These are phyloP conservation scores for Drosophila bipectinata DNA, from an alignment of 1,140 invertebrate genomes.

Conservation along the genomic window DNA sequence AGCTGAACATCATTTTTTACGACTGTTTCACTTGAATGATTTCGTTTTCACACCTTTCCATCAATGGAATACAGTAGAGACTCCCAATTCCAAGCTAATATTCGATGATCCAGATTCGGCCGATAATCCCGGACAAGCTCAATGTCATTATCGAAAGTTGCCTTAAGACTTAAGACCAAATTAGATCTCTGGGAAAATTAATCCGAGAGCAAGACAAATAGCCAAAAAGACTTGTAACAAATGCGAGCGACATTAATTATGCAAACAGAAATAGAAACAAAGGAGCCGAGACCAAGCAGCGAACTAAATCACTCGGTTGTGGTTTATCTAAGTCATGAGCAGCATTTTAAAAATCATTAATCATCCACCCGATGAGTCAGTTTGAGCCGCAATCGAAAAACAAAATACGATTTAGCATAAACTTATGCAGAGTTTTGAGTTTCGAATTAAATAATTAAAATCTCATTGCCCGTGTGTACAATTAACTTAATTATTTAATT, in stretches of 20 bases:
- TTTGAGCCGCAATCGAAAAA: background rate
- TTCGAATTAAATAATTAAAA: slow-evolving; percentile 77
- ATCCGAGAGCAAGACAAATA: slow-evolving; percentile 45
- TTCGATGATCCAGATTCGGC: background rate
- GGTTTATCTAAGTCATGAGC: slow-evolving; percentile 44
- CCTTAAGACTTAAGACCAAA: slow-evolving; percentile 2
- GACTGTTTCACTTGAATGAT: slow-evolving; percentile 38
- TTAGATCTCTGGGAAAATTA: slow-evolving; percentile 26
- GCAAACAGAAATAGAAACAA: slow-evolving; percentile 43
- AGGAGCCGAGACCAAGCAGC: slow-evolving; percentile 19
- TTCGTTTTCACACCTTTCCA: slow-evolving; percentile 48
- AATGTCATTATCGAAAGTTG: slow-evolving; percentile 21
- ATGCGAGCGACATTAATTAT: slow-evolving; percentile 73
- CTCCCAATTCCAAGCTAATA: background rate
- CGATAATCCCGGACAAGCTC: slow-evolving; percentile 24
- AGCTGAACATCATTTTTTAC: slow-evolving; percentile 31
- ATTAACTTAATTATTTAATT: slow-evolving; percentile 81
- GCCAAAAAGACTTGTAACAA: slow-evolving; percentile 49
- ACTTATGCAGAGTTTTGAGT: slow-evolving; percentile 56
- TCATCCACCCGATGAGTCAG: slow-evolving; percentile 63
- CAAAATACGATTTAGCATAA: slow-evolving; percentile 56
- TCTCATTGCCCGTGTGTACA: slow-evolving; percentile 60
- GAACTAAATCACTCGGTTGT: slow-evolving; percentile 65
- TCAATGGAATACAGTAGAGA: slow-evolving; percentile 14
- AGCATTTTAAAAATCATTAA: slow-evolving; percentile 75